Conservation (phyloP, 1,140 invertebrate species). For the Rhopalosiphum maidis region DNA sequence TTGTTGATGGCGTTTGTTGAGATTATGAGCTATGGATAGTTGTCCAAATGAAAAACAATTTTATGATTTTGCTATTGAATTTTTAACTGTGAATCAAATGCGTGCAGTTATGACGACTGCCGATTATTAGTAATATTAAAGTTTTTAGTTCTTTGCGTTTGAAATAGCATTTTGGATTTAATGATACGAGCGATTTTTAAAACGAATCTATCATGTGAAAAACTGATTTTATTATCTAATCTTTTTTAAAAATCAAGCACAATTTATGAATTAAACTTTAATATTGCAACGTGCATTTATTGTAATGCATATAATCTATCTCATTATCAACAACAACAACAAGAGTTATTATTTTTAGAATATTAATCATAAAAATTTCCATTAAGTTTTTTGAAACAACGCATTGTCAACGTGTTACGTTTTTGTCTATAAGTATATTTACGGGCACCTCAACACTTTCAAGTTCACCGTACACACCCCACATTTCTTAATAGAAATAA, state of each 20-base stretch:
- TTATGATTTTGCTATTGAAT: too few relatives aligned
- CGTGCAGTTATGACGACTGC: too few relatives aligned
- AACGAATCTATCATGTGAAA: background rate
- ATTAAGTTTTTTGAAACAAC: background rate
- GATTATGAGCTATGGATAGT: too few relatives aligned
- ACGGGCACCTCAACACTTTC: background rate
- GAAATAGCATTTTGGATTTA: background rate
- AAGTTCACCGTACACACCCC: background rate
- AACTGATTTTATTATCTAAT: background rate
- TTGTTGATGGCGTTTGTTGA: too few relatives aligned
- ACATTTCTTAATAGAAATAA: background rate
- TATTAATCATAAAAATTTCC: background rate
- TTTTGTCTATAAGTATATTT: background rate
- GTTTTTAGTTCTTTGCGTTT: background rate
- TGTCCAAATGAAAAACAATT: too few relatives aligned
- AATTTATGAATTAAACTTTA: background rate
- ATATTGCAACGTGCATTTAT: background rate
- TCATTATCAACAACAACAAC: background rate
- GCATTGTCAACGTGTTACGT: background rate
- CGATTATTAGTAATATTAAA: background rate
- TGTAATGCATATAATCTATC: background rate
- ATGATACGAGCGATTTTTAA: background rate
- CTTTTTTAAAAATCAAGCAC: background rate
- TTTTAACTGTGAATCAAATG: too few relatives aligned
- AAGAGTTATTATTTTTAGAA: constrained; percentile 19